Conservation (phyloP, 2,888 invertebrate species). For the Caenorhabditis drosophilae region DNA sequence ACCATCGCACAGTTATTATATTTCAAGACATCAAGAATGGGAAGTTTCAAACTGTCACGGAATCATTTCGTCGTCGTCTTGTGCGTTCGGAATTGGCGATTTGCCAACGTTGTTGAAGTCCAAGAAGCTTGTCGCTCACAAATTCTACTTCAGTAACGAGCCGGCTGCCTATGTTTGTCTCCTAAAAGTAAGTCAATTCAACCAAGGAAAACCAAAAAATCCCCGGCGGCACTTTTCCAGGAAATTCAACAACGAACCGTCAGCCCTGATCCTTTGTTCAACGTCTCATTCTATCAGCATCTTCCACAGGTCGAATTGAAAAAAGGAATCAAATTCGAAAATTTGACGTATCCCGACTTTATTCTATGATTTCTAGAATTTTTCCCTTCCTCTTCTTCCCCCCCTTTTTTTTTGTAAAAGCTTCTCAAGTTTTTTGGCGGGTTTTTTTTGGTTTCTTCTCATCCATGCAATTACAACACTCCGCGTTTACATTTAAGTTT, state of each 20-base stretch:
- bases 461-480: too few species aligned
- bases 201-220: background rate
- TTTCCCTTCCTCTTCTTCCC: too few species aligned
- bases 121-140: conserved; percentile 39
- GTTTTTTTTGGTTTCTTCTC: too few species aligned
- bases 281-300: conserved; percentile 14
- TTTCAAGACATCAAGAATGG: conserved; percentile 37
- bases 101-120: conserved; percentile 16
- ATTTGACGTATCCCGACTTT: conserved; percentile 30
- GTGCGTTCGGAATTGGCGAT: conserved; percentile 42
- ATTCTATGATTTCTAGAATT: conserved; percentile 14
- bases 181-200: conserved; percentile 24
- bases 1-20: conserved; percentile 15
- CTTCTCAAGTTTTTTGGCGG: too few species aligned
- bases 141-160: conserved; percentile 43
- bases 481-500: too few species aligned
- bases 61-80: conserved; percentile 22
- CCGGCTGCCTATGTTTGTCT: conserved; percentile 45
- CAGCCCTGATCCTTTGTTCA: conserved; percentile 10
- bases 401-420: too few species aligned
- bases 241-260: conserved; percentile 25
- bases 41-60: conserved; percentile 3
- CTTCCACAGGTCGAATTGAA: conserved; percentile 39
- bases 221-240: conserved; percentile 26
- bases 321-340: conserved; percentile 8